Evolutionary conservation across 2,113 vertebrate genomes (phyloP).

Genomic region (Macquaria ambigua): DNA sequence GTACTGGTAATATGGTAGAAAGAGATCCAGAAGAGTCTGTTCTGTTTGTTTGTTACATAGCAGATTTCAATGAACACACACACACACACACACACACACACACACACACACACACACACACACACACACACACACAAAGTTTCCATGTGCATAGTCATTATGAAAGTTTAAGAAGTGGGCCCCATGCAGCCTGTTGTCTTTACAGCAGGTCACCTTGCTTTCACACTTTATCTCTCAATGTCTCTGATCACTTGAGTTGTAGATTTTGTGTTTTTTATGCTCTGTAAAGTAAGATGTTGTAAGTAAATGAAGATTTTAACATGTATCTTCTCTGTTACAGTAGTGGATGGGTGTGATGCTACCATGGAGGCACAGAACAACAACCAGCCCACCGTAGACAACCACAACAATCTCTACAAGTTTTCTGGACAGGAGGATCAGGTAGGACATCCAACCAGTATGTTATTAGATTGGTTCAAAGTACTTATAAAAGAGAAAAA

Average conservation of each 20-base stretch:
- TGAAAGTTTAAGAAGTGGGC: neutral
- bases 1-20: too few relatives aligned
- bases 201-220: neutral
- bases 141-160: neutral
- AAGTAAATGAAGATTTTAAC: neutral
- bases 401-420: slow-evolving; percentile 87
- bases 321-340: slow-evolving; percentile 49
- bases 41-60: too few relatives aligned
- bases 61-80: too few relatives aligned
- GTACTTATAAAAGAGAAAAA: neutral
- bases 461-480: neutral
- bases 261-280: neutral
- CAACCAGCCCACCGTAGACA: slow-evolving; percentile 84
- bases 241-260: neutral
- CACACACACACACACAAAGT: neutral
- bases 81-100: neutral
- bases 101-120: neutral
- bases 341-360: slow-evolving; percentile 57
- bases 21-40: too few relatives aligned
- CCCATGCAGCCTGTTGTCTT: neutral
- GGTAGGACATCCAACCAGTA: slow-evolving; percentile 31
- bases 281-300: neutral
- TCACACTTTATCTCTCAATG: neutral
- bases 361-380: slow-evolving; percentile 89
- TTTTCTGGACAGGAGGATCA: slow-evolving; percentile 82